Conservation (phyloP, 2,113 vertebrate species). For the Dromaius novaehollandiae region DNA sequence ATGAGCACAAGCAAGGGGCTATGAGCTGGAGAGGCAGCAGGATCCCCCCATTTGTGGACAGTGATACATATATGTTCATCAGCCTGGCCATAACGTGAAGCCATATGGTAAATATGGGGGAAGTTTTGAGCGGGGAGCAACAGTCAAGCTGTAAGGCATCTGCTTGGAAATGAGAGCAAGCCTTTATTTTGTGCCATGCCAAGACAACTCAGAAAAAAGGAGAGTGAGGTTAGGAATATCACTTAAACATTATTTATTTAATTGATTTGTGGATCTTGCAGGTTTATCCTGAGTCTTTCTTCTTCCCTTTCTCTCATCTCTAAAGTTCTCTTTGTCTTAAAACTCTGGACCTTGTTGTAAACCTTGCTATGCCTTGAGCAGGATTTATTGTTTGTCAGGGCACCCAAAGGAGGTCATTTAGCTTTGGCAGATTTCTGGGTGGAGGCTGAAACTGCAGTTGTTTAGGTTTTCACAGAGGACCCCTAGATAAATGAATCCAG, state of each 20-base stretch:
- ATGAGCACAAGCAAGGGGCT: rapidly evolving
- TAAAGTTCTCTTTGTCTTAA: conserved; percentile 20
- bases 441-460: conserved; percentile 62
- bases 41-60: rapidly evolving
- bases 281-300: neutral
- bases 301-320: neutral
- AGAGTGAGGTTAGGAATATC: neutral
- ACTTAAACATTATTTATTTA: neutral
- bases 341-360: conserved; percentile 28
- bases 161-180: neutral
- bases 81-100: neutral
- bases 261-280: neutral
- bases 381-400: conserved; percentile 52
- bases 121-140: neutral
- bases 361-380: conserved; percentile 30
- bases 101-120: rapidly evolving
- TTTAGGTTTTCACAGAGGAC: conserved; percentile 57
- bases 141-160: neutral
- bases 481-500: conserved; percentile 62
- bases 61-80: neutral
- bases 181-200: neutral
- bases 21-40: neutral
- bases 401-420: conserved; percentile 63
- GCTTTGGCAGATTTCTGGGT: conserved; percentile 22
- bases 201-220: neutral